Evolutionary conservation across 1,140 invertebrate genomes (phyloP).

Genomic region (Archivesica marissinica): DNA sequence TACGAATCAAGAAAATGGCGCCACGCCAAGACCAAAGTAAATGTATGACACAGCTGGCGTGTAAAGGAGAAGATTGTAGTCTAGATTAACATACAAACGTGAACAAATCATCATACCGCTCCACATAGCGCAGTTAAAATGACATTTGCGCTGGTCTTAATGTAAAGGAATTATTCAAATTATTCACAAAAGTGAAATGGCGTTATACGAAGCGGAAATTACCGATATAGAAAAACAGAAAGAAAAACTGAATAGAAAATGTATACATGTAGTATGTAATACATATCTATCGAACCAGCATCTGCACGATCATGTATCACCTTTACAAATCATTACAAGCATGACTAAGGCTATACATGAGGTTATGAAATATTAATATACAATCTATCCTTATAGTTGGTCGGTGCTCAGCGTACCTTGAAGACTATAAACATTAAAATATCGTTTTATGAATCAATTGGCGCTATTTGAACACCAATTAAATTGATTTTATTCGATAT

Average conservation of each 20-base stretch:
- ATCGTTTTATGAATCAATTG: too few species aligned
- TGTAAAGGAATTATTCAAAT: slow-evolving; percentile 28
- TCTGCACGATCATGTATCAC: not conserved
- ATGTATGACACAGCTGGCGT: not conserved
- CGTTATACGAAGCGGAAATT: slow-evolving; percentile 2
- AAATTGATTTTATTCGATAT: too few species aligned
- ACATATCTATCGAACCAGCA: not conserved
- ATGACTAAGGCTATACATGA: too few species aligned
- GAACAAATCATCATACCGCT: slow-evolving; percentile 1
- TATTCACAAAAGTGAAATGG: slow-evolving; percentile 1
- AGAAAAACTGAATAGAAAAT: not conserved
- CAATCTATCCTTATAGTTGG: too few species aligned
- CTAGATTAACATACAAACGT: slow-evolving; percentile 20
- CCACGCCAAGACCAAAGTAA: not conserved
- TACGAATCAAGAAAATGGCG: slow-evolving; percentile 31
- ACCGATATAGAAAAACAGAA: not conserved
- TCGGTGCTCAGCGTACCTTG: too few species aligned
- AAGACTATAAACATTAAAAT: too few species aligned
- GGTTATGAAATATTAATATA: too few species aligned
- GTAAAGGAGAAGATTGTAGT: not conserved
- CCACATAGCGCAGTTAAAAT: slow-evolving; percentile 19
- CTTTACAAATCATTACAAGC: not conserved
- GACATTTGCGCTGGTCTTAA: slow-evolving; percentile 36
- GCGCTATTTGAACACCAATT: too few species aligned
- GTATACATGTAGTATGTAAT: not conserved